Conservation (phyloP, 2,888 invertebrate species). For the Pyrgus malvae region DNA sequence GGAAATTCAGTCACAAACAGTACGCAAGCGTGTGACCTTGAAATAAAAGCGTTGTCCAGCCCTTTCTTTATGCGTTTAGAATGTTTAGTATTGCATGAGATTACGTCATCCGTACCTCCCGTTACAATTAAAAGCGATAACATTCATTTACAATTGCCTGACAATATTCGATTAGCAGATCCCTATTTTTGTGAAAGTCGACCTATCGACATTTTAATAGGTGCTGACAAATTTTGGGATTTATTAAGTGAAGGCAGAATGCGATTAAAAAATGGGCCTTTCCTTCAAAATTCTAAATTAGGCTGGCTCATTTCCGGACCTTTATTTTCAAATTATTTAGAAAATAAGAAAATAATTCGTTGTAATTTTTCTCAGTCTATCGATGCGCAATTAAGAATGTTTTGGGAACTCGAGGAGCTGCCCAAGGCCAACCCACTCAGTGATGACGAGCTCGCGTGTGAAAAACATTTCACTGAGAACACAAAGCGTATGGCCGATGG, state of each 20-base stretch:
- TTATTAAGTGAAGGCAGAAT: constrained; percentile 28
- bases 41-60: constrained; percentile 24
- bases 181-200: constrained; percentile 16
- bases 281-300: constrained; percentile 32
- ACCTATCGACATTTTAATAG: constrained; percentile 32
- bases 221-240: constrained; percentile 35
- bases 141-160: constrained; percentile 25
- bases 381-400: constrained; percentile 27
- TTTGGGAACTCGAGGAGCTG: constrained; percentile 36
- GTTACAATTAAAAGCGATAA: background rate
- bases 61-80: constrained; percentile 18
- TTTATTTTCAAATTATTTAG: constrained; percentile 5
- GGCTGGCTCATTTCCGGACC: constrained; percentile 37
- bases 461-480: constrained; percentile 1
- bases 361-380: constrained; percentile 32
- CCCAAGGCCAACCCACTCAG: background rate
- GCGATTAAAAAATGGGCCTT: constrained; percentile 32
- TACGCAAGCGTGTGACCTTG: constrained; percentile 30
- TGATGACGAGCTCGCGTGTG: constrained; percentile 9
- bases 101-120: constrained; percentile 13
- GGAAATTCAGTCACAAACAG: constrained; percentile 31
- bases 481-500: constrained; percentile 15
- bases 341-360: background rate
- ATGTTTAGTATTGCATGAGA: constrained; percentile 22
- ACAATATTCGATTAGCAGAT: constrained; percentile 28